Evolutionary conservation across 2,113 vertebrate genomes (phyloP).

Genomic region (Gopherus flavomarginatus): DNA sequence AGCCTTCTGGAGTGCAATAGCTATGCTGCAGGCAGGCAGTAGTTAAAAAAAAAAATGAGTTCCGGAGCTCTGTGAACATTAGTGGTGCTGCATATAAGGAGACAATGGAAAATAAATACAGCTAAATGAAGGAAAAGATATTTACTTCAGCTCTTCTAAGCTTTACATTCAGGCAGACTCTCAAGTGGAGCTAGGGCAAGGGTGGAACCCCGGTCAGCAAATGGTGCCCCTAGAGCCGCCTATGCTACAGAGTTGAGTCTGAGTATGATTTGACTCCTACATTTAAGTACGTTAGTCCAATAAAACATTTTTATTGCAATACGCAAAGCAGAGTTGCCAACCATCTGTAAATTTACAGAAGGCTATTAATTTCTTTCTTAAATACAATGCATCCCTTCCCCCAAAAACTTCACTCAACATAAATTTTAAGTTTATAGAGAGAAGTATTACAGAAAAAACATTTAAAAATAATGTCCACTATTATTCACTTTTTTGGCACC

Average conservation of each 20-base stretch:
- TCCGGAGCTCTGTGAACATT: slow-evolving; percentile 55
- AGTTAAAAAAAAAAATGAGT: slow-evolving; percentile 65
- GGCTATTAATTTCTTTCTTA: slow-evolving; percentile 73
- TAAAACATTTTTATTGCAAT: slow-evolving; percentile 82
- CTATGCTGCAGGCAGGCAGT: slow-evolving; percentile 38
- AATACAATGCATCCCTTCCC: slow-evolving; percentile 61
- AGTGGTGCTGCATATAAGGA: slow-evolving; percentile 17
- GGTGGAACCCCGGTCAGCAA: slow-evolving; percentile 50
- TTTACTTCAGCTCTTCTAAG: slow-evolving; percentile 54
- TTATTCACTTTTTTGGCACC: slow-evolving; percentile 68
- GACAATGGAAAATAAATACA: slow-evolving; percentile 42
- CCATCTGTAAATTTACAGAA: slow-evolving; percentile 71
- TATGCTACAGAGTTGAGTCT: slow-evolving; percentile 13
- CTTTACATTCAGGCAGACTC: slow-evolving; percentile 44
- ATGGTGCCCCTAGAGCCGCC: slow-evolving; percentile 9
- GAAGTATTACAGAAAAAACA: slow-evolving; percentile 38
- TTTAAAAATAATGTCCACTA: slow-evolving; percentile 67
- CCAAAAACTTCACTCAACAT: slow-evolving; percentile 42
- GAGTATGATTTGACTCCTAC: slow-evolving; percentile 58
- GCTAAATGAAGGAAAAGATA: slow-evolving; percentile 58
- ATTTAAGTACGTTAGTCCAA: slow-evolving; percentile 60
- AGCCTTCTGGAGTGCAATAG: slow-evolving; percentile 65
- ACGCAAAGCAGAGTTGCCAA: slow-evolving; percentile 67
- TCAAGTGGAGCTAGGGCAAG: slow-evolving; percentile 11
- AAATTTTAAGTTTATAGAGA: slow-evolving; percentile 72